Conservation (phyloP, 1,140 invertebrate genomes). For the Drosophila pallidifrons region DNA sequence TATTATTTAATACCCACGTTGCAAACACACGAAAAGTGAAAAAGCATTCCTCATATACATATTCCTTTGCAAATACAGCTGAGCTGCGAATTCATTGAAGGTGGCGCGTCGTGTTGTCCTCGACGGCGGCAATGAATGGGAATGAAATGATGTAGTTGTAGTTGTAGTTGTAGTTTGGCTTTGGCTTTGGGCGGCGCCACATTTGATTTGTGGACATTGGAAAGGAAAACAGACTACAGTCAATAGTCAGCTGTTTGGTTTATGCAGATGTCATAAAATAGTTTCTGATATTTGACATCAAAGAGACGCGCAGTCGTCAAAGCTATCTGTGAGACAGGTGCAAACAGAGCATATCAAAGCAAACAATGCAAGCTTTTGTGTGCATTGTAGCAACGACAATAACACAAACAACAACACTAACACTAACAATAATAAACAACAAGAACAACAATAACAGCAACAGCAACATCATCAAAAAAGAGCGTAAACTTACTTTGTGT, state of each 20-base stretch:
- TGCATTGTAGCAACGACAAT: slow-evolving; percentile 1
- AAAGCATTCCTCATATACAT: too few species aligned
- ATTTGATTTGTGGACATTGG: slow-evolving; percentile 20
- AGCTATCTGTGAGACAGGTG: slow-evolving; percentile 29
- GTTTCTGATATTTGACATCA: slow-evolving; percentile 42
- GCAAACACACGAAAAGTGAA: too few species aligned
- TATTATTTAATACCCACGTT: too few species aligned
- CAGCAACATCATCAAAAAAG: slow-evolving; percentile 5
- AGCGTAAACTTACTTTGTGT: slow-evolving; percentile 43
- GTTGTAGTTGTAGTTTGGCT: not conserved
- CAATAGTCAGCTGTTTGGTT: not conserved
- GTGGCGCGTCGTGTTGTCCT: not conserved
- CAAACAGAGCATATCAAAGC: slow-evolving; percentile 44
- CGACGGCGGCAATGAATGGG: not conserved
- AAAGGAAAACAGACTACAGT: too few species aligned
- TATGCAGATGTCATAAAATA: slow-evolving; percentile 36
- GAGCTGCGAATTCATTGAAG: too few species aligned
- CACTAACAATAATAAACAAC: not conserved
- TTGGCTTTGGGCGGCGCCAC: not conserved
- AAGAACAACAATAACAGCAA: not conserved
- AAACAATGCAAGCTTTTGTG: slow-evolving; percentile 42
- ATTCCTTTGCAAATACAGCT: too few species aligned
- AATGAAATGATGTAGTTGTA: slow-evolving; percentile 2
- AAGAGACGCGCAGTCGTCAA: slow-evolving; percentile 20
- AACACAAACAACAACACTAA: not conserved